Evolutionary conservation across 2,888 invertebrate genomes (phyloP), one percentile per base, ranked within the genome.

Genomic region (Oligia fasciuncula): DNA sequence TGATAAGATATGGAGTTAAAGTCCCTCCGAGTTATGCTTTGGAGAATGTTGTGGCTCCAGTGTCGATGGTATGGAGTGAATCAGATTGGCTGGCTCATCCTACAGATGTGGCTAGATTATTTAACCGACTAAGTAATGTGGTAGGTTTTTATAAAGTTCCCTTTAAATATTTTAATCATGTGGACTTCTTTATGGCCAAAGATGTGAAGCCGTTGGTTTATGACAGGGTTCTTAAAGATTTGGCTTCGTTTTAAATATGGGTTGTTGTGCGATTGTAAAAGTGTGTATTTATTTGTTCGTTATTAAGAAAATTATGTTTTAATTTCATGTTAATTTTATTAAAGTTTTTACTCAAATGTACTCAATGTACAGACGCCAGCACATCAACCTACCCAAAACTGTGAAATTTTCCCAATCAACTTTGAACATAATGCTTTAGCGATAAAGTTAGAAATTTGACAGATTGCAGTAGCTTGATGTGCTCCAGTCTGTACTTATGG

Each of bases 1-100:
- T 92, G 2, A 73, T 83, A n/a, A 90, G 84, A 43, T 97, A 96
- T 73, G 95, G 94, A 0, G 74, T 79, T 0, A 63, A 65, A 0
- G 54, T 71, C 2, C 95, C 97, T 6, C 95, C 96, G 0, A 85
- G 84, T 35, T 97, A 96, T 80, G 77, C 82, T 4, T 77, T 96
- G 51, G 87, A 88, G 2, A 92, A 92, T 6, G 84, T 97, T 0
- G 86, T 84, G 0, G 90, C 93, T 2, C 96, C 96, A 0, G 92
- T 96, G 0, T 91, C 93, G 0, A 80, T 97, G 66, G 92, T 96
- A 65, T 95, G 93, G 80, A 93, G 93, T 49, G 92, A 94, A 4
- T 97, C 97, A 14, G 98, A 98, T 91, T 97, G 97, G 97, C 91
- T 98, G 29, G 97, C 98, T 0, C 94, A 97, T 75, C 96, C 97